These are phyloP conservation scores for Griposia aprilina DNA, from an alignment of 2,888 invertebrate genomes.

Conservation along the genomic window DNA sequence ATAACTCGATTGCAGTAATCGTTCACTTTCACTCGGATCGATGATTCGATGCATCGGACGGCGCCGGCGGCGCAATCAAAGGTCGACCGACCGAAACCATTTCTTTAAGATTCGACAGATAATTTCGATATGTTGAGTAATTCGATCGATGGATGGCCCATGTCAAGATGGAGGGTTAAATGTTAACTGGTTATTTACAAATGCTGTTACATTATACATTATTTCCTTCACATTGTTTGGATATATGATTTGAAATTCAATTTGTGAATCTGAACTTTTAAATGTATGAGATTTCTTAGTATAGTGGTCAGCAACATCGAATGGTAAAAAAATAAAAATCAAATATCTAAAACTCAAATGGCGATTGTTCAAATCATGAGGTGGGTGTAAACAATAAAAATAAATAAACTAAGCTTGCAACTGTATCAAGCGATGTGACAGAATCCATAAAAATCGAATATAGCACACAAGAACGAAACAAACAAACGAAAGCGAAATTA, in stretches of 20 bases:
- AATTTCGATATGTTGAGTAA: constrained; percentile 58
- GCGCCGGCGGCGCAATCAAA: constrained; percentile 77
- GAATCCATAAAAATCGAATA: neutral
- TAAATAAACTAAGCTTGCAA: neutral
- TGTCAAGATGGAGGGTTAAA: constrained; percentile 45
- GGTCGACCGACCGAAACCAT: constrained; percentile 75
- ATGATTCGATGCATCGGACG: constrained; percentile 78
- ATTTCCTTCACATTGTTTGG: constrained; percentile 6
- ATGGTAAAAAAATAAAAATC: neutral
- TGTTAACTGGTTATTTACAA: constrained; percentile 37
- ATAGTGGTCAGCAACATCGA: neutral
- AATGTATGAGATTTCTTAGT: neutral
- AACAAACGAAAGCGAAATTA: constrained; percentile 58
- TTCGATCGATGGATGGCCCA: constrained; percentile 29
- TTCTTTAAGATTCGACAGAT: constrained; percentile 71
- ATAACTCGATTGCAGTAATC: constrained; percentile 86
- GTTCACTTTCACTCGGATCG: constrained; percentile 84
- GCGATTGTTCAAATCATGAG: neutral
- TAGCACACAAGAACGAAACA: constrained; percentile 8
- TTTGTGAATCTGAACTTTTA: neutral
- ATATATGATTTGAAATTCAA: neutral
- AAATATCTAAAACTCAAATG: neutral
- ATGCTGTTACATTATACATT: constrained; percentile 4
- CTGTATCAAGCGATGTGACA: neutral
- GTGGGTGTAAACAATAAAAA: neutral